phyloP scores from a whole-genome alignment of 1,140 invertebrate species.

The Drosophila cardini region DNA sequence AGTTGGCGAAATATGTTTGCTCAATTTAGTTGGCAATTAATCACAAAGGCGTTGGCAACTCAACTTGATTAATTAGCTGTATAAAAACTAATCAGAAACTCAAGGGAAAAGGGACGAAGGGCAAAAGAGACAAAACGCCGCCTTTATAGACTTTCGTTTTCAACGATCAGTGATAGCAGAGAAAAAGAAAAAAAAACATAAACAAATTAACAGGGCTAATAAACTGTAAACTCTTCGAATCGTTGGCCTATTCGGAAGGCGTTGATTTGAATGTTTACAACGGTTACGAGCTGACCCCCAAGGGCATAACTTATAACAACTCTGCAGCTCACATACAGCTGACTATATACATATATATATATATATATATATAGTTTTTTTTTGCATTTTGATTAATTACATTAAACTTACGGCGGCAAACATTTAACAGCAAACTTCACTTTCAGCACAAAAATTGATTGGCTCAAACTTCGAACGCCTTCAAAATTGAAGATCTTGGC shows the following conservation, averaged over 20 bases:
- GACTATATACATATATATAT: too few relatives aligned
- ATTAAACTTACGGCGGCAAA: conserved; percentile 24
- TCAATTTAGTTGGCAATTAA: conserved; percentile 43
- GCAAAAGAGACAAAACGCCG: conserved; percentile 16
- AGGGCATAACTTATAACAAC: conserved; percentile 15
- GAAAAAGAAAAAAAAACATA: conserved; percentile 35
- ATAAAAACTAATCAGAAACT: not conserved
- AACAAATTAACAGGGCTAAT: conserved; percentile 51
- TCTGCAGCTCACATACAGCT: conserved; percentile 22
- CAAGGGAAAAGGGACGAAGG: conserved; percentile 3
- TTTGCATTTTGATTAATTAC: conserved; percentile 20
- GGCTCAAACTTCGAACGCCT: conserved; percentile 27
- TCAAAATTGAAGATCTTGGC: conserved; percentile 16
- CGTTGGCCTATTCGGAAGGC: conserved; percentile 53
- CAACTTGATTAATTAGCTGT: conserved; percentile 39
- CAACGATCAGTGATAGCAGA: conserved; percentile 41
- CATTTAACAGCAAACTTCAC: conserved; percentile 16
- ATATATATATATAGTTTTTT: too few relatives aligned
- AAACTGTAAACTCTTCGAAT: conserved; percentile 37
- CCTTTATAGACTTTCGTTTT: conserved; percentile 67
- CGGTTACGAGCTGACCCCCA: conserved; percentile 23
- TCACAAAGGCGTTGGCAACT: conserved; percentile 42
- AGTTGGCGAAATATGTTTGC: conserved; percentile 46
- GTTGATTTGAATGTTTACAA: conserved; percentile 51
- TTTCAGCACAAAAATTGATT: conserved; percentile 33